phyloP scores from a whole-genome alignment of 2,113 vertebrate genomes.

The Mormyrus lacerda region DNA sequence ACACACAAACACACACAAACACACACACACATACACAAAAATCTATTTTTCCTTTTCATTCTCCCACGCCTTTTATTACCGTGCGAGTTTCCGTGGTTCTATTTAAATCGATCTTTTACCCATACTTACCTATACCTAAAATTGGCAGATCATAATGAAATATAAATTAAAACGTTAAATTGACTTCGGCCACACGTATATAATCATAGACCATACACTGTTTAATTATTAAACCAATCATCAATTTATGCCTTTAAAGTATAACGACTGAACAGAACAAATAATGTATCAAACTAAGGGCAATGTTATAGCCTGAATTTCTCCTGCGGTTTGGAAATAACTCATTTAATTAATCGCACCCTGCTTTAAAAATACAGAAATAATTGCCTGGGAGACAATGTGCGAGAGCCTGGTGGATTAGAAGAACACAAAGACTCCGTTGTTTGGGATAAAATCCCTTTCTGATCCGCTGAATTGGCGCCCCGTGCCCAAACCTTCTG shows the following conservation, averaged over 20 bases:
- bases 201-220: neutral
- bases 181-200: neutral
- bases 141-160: neutral
- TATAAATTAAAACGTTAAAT: neutral
- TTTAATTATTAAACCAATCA: neutral
- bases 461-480: constrained; percentile 54
- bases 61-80: neutral
- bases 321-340: constrained; percentile 8
- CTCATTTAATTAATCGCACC: constrained; percentile 25
- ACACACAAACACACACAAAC: neutral
- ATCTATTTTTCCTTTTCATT: neutral
- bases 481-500: constrained; percentile 31
- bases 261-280: neutral
- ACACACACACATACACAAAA: neutral
- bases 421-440: constrained; percentile 55
- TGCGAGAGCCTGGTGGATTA: constrained; percentile 55
- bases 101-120: neutral
- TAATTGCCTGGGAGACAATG: constrained; percentile 35
- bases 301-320: neutral
- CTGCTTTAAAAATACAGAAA: constrained; percentile 34
- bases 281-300: neutral
- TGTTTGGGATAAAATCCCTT: constrained; percentile 61
- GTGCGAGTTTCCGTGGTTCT: neutral
- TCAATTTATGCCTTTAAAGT: neutral
- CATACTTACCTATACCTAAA: neutral